A percentile compares a stretch with the other conserved stretches of the same genome.
phyloP scores from a whole-genome alignment of 2,888 invertebrate species.

The Lepeophtheirus nordmannii region DNA sequence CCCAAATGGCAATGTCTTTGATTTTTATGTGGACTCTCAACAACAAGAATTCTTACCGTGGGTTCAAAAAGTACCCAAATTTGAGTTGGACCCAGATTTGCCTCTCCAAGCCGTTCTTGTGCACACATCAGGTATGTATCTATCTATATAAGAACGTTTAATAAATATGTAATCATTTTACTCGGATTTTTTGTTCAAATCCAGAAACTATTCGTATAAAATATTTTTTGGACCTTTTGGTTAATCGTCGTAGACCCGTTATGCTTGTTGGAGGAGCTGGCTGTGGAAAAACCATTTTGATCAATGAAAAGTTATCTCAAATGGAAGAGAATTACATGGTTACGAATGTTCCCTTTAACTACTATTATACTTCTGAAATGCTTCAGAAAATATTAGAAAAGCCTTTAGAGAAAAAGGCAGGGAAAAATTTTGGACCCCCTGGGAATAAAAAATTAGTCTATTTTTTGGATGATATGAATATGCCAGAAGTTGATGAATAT shows the following conservation, averaged over 20 bases:
- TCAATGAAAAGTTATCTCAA: conserved; percentile 60
- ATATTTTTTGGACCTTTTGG: conserved; percentile 72
- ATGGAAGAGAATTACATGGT: conserved; percentile 72
- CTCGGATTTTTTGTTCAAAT: too few relatives aligned
- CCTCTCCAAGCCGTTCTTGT: conserved; percentile 81
- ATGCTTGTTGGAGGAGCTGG: conserved; percentile 85
- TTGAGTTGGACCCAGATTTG: conserved; percentile 76
- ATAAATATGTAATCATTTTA: too few relatives aligned
- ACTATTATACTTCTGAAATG: conserved; percentile 61
- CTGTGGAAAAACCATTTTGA: conserved; percentile 84
- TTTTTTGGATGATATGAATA: conserved; percentile 94
- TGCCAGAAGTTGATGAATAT: conserved; percentile 88
- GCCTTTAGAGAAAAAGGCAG: conserved; percentile 89
- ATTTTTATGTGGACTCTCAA: conserved; percentile 67
- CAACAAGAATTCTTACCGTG: conserved; percentile 57
- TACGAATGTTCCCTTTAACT: conserved; percentile 86
- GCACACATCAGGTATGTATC: conserved; percentile 49
- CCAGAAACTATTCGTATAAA: conserved; percentile 70
- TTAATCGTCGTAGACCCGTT: conserved; percentile 73
- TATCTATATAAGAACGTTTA: too few relatives aligned
- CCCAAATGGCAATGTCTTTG: conserved; percentile 76
- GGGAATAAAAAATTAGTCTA: conserved; percentile 83
- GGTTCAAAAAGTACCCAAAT: conserved; percentile 74
- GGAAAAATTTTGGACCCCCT: conserved; percentile 84
- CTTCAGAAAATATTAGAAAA: conserved; percentile 81